Evolutionary conservation across 2,888 invertebrate genomes (phyloP).

Genomic region (Bimastos eiseni): DNA sequence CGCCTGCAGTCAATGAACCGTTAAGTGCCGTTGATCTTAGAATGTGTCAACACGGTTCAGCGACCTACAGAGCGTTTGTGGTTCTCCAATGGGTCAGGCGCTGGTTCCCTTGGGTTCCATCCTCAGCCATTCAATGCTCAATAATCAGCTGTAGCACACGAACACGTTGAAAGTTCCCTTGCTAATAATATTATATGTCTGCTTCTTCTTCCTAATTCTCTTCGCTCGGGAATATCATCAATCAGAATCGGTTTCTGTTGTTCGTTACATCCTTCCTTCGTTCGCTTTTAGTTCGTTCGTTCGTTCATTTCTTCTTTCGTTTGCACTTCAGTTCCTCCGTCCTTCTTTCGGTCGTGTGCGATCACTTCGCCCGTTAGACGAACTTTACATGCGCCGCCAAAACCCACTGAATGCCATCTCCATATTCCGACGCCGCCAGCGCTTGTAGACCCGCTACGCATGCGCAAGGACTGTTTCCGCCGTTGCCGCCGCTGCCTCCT

Average conservation of each 20-base stretch:
- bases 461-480: not conserved
- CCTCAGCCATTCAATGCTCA: not conserved
- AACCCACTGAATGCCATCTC: not conserved
- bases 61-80: not conserved
- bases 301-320: not conserved
- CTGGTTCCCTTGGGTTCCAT: not conserved
- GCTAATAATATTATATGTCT: not conserved
- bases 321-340: not conserved
- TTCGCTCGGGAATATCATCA: no score
- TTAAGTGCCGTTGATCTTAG: not conserved
- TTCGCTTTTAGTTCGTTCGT: not conserved
- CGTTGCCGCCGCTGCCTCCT: not conserved
- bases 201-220: not conserved
- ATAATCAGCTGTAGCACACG: not conserved
- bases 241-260: not conserved
- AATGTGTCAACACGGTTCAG: not conserved
- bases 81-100: not conserved
- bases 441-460: not conserved
- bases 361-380: not conserved
- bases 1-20: not conserved
- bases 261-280: not conserved
- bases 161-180: not conserved
- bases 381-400: not conserved
- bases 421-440: slow-evolving; percentile 13
- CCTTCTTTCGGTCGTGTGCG: not conserved